A percentile compares a stretch with the other conserved stretches of the same genome.
Evolutionary conservation across 2,113 vertebrate species (phyloP).

Genomic region (Channa maculata): DNA sequence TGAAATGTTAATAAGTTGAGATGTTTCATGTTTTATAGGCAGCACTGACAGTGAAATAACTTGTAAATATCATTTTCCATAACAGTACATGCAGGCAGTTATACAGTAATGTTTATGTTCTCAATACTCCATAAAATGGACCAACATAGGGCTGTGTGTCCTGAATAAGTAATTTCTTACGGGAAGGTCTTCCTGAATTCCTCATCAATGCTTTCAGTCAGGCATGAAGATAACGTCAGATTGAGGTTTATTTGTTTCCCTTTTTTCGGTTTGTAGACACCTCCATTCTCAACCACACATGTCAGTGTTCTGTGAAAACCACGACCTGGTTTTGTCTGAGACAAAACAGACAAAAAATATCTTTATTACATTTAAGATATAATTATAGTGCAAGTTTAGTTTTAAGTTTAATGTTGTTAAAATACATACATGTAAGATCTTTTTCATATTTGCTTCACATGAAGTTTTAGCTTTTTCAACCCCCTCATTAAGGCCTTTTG

Average conservation of each 20-base stretch:
- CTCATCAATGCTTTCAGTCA: conserved; percentile 54
- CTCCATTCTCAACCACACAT: conserved; percentile 12
- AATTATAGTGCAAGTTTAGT: background rate
- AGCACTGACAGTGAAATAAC: too few relatives aligned
- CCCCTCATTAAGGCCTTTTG: conserved; percentile 22
- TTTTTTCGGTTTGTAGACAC: conserved; percentile 5
- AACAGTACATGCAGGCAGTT: too few relatives aligned
- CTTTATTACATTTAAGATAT: background rate
- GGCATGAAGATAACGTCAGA: conserved; percentile 19
- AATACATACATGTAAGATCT: conserved; percentile 19
- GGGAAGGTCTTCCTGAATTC: conserved; percentile 62
- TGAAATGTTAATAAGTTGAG: conserved; percentile 24
- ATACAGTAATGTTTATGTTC: too few relatives aligned
- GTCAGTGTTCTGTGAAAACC: conserved; percentile 8
- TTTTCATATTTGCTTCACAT: background rate
- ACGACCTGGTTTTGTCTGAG: background rate
- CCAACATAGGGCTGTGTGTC: too few relatives aligned
- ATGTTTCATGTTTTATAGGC: background rate
- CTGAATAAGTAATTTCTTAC: conserved; percentile 30
- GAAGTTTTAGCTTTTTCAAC: conserved; percentile 27
- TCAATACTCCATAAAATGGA: too few relatives aligned
- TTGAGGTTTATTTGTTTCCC: conserved; percentile 30
- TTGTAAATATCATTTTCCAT: too few relatives aligned
- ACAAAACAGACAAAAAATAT: background rate
- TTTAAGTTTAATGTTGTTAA: background rate